phyloP scores from a whole-genome alignment of 2,797 vertebrate genomes.

The Alosa sapidissima region DNA sequence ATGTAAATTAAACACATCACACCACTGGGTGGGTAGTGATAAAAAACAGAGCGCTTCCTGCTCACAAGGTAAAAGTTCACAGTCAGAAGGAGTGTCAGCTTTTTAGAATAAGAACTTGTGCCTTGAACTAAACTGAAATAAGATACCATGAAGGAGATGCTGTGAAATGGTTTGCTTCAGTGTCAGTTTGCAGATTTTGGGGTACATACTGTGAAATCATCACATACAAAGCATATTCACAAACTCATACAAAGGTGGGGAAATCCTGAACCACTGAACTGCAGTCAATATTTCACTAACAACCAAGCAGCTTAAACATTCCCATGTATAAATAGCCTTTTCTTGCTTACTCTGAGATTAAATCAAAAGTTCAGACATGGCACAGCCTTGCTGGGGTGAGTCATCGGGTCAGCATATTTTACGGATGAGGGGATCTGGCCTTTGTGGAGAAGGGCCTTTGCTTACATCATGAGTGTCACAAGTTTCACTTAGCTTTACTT shows the following conservation, averaged over 20 bases:
- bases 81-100: background rate
- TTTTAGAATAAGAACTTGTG: background rate
- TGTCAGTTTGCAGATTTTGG: background rate
- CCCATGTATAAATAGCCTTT: background rate
- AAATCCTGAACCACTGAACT: background rate
- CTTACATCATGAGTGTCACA: background rate
- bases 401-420: constrained; percentile 32
- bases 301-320: background rate
- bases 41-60: background rate
- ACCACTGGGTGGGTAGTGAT: background rate
- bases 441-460: background rate
- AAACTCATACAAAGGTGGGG: background rate
- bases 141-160: background rate
- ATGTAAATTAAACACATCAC: background rate
- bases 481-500: background rate
- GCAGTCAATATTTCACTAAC: background rate
- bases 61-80: background rate
- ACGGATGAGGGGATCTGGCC: constrained; percentile 13
- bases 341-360: background rate
- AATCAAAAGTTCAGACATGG: background rate
- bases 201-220: background rate
- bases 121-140: background rate
- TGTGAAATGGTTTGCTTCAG: background rate
- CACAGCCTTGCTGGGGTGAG: constrained; percentile 1
- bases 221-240: background rate